A percentile compares a stretch with the other conserved stretches of the same genome.
Evolutionary conservation across 2,888 invertebrate species (phyloP).

Genomic region (Heliconius sara): DNA sequence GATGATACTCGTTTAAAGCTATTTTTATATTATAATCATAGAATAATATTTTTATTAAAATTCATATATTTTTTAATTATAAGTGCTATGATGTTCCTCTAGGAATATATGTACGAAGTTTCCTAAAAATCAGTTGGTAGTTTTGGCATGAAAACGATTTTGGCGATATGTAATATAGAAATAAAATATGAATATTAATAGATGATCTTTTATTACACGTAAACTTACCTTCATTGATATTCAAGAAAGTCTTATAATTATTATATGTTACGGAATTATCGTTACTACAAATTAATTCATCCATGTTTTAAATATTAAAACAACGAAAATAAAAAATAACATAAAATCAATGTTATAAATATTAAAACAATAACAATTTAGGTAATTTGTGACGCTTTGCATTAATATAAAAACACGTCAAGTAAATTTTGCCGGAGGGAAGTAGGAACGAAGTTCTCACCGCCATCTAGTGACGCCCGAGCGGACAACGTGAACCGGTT

Average conservation of each 20-base stretch:
- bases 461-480: slow-evolving; percentile 69
- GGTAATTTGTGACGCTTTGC: neutral
- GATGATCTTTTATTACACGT: too few relatives aligned
- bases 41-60: too few relatives aligned
- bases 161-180: too few relatives aligned
- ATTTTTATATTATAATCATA: too few relatives aligned
- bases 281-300: neutral
- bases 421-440: neutral
- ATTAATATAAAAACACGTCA: neutral
- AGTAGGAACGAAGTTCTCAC: slow-evolving; percentile 50
- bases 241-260: neutral
- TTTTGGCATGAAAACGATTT: too few relatives aligned
- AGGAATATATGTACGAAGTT: too few relatives aligned
- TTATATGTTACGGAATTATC: neutral
- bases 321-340: neutral
- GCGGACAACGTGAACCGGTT: slow-evolving; percentile 55
- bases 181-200: too few relatives aligned
- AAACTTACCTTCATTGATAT: too few relatives aligned
- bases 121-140: too few relatives aligned
- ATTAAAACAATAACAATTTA: neutral
- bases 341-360: neutral
- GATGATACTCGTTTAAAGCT: too few relatives aligned
- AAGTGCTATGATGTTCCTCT: too few relatives aligned
- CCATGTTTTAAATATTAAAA: neutral
- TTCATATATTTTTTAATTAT: too few relatives aligned